A percentile compares a stretch with the other conserved stretches of the same genome.
phyloP scores from a whole-genome alignment of 2,113 vertebrate genomes.

The Morone saxatilis region DNA sequence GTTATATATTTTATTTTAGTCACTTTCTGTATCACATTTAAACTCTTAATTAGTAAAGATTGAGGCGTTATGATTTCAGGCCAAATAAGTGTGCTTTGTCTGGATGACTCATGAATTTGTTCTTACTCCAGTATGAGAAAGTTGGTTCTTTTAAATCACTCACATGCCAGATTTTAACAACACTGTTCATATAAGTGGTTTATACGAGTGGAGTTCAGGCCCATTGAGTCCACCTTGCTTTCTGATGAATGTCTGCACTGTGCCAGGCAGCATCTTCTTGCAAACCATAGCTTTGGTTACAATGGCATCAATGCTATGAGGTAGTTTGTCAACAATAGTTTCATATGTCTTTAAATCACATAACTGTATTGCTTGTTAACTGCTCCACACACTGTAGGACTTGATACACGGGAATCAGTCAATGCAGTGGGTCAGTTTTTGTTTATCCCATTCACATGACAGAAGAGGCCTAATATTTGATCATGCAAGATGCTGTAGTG shows the following conservation, averaged over 20 bases:
- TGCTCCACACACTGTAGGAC: neutral
- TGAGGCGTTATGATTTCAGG: neutral
- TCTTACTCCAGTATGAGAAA: too few relatives aligned
- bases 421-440: neutral
- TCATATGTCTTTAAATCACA: neutral
- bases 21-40: neutral
- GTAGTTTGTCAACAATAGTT: neutral
- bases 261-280: neutral
- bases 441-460: neutral
- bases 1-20: neutral
- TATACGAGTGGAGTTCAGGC: neutral
- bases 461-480: neutral
- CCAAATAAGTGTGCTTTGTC: neutral
- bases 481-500: neutral
- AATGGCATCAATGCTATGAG: neutral
- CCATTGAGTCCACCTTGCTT: neutral
- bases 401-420: neutral
- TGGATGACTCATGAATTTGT: too few relatives aligned
- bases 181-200: too few relatives aligned
- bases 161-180: neutral
- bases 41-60: neutral
- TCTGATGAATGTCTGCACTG: neutral
- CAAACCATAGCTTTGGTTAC: neutral
- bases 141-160: neutral
- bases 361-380: neutral